phyloP scores from a whole-genome alignment of 2,113 vertebrate genomes.

The Marmota flaviventris region DNA sequence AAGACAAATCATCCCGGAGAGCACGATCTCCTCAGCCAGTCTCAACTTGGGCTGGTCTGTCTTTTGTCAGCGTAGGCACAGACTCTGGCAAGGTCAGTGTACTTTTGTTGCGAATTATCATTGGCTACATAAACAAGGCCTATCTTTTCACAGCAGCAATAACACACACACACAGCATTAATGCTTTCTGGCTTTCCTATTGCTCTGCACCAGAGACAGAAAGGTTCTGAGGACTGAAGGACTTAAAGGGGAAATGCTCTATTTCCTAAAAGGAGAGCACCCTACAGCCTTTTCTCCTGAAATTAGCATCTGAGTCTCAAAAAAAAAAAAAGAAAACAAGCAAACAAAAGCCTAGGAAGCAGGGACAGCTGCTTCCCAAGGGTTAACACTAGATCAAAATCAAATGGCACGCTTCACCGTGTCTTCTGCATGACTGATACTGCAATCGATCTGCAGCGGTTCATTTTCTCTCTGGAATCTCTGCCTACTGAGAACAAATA shows the following conservation, averaged over 20 bases:
- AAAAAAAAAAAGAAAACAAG: neutral
- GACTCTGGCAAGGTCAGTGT: slow-evolving; percentile 42
- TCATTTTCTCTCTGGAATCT: slow-evolving; percentile 92
- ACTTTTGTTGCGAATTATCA: slow-evolving; percentile 79
- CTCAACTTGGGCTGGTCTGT: slow-evolving; percentile 75
- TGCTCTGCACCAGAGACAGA: slow-evolving; percentile 66
- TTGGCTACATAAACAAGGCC: slow-evolving; percentile 66
- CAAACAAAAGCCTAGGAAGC: slow-evolving; percentile 25
- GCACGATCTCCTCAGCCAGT: slow-evolving; percentile 61
- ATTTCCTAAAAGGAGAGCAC: slow-evolving; percentile 63
- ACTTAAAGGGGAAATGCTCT: slow-evolving; percentile 73
- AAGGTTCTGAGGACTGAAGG: slow-evolving; percentile 66
- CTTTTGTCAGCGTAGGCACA: slow-evolving; percentile 80
- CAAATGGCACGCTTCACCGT: slow-evolving; percentile 85
- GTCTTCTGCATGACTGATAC: slow-evolving; percentile 91
- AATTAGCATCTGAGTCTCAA: neutral
- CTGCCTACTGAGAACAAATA: slow-evolving; percentile 91
- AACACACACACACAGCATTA: slow-evolving; percentile 62
- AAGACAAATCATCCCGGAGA: slow-evolving; percentile 71
- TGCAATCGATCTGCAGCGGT: slow-evolving; percentile 90
- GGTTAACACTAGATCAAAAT: slow-evolving; percentile 85
- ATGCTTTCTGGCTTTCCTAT: slow-evolving; percentile 67
- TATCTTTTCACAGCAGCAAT: slow-evolving; percentile 65
- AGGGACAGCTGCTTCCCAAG: slow-evolving; percentile 55
- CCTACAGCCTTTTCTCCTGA: slow-evolving; percentile 27